A percentile compares a stretch with the other conserved stretches of the same genome.
These are phyloP conservation scores for Megaustenia siamemsis DNA, from an alignment of 2,888 invertebrate genomes.

Conservation along the genomic window DNA sequence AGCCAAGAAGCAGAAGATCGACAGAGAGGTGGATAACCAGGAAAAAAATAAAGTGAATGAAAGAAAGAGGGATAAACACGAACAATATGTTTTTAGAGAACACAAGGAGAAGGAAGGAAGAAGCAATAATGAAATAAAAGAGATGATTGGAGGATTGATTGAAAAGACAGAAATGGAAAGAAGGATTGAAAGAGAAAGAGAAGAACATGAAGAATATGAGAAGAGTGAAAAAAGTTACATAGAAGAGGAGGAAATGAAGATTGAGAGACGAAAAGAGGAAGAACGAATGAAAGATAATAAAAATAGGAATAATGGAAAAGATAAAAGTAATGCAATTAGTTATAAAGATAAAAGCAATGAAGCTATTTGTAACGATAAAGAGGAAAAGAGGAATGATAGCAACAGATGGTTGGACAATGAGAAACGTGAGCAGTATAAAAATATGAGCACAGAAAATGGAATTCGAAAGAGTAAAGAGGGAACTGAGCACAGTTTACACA, in stretches of 20 bases:
- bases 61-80: neutral
- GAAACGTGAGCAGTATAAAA: neutral
- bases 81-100: neutral
- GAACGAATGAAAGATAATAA: too few relatives aligned
- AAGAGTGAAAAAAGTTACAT: neutral
- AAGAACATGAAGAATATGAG: neutral
- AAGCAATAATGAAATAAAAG: neutral
- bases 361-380: neutral
- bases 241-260: too few relatives aligned
- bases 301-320: too few relatives aligned
- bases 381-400: neutral
- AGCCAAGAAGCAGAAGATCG: neutral
- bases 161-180: neutral
- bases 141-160: neutral
- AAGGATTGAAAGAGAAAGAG: neutral
- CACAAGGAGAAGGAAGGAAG: neutral
- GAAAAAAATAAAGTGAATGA: neutral
- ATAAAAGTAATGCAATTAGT: too few relatives aligned
- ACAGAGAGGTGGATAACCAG: neutral
- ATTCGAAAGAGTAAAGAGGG: too few relatives aligned
- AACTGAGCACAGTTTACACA: too few relatives aligned
- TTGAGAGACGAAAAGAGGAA: neutral
- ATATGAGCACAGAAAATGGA: neutral
- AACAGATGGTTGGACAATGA: neutral
- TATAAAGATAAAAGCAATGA: too few relatives aligned